These are phyloP conservation scores for Hemistola chrysoprasaria DNA, from an alignment of 2,888 invertebrate species.

Conservation along the genomic window DNA sequence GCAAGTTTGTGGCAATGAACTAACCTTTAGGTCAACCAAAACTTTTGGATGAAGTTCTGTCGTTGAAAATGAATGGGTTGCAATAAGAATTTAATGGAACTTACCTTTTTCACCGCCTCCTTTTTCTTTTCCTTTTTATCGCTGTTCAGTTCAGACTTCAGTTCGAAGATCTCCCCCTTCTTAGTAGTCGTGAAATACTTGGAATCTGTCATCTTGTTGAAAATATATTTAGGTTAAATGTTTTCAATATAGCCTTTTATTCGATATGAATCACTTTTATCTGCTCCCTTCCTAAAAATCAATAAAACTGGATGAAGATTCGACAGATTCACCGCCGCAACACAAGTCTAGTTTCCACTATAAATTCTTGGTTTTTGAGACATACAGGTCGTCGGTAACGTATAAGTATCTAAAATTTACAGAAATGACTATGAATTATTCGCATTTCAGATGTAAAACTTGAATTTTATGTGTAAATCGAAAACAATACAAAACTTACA, in stretches of 20 bases:
- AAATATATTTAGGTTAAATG: slow-evolving; percentile 12
- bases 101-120: slow-evolving; percentile 99
- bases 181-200: slow-evolving; percentile 99
- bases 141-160: slow-evolving; percentile 99
- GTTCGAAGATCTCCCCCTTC: slow-evolving; percentile 99
- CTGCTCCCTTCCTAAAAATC: slow-evolving; percentile 25
- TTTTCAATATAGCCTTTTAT: slow-evolving; percentile 8
- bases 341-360: not conserved
- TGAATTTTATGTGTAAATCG: not conserved
- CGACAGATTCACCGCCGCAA: slow-evolving; percentile 7
- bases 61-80: not conserved
- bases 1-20: too few species aligned
- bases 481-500: slow-evolving; percentile 7
- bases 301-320: slow-evolving; percentile 20
- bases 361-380: not conserved
- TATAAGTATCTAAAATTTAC: too few species aligned
- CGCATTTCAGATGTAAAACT: not conserved
- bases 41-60: too few species aligned
- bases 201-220: slow-evolving; percentile 95
- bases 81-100: slow-evolving; percentile 5
- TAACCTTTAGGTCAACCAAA: too few species aligned
- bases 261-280: slow-evolving; percentile 6
- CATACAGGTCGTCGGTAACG: too few species aligned
- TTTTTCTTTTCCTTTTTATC: slow-evolving; percentile 99
- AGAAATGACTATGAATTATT: not conserved